Percentiles rank a stretch among this genome's conserved stretches.
These are phyloP conservation scores for Tetramorium simillimum DNA, from an alignment of 1,140 invertebrate species.

Conservation along the genomic window DNA sequence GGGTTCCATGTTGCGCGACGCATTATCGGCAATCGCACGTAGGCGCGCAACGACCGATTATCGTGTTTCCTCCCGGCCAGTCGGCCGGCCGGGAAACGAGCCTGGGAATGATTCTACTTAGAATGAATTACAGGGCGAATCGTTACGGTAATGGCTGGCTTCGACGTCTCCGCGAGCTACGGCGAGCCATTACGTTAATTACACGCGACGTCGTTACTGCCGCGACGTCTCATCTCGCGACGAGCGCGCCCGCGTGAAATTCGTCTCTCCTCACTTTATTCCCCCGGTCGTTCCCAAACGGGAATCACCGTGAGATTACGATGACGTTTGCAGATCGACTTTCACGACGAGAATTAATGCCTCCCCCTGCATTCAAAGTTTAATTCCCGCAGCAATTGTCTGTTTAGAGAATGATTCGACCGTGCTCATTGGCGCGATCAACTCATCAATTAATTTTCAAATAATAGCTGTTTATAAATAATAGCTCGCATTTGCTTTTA, in stretches of 20 bases:
- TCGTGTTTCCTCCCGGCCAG: conserved; percentile 60
- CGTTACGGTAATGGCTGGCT: conserved; percentile 65
- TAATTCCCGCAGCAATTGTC: background rate
- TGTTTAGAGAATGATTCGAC: conserved; percentile 3
- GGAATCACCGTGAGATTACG: background rate
- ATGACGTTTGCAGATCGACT: conserved; percentile 13
- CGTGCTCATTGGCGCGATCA: background rate
- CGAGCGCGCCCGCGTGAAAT: conserved; percentile 14
- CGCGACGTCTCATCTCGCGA: conserved; percentile 41
- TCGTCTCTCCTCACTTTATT: background rate
- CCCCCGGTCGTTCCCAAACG: background rate
- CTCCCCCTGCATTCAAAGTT: background rate
- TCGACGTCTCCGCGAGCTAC: conserved; percentile 25
- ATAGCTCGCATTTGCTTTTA: background rate
- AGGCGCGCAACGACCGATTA: conserved; percentile 69
- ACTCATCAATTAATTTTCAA: conserved; percentile 14
- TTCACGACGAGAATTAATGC: background rate
- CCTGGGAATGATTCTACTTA: conserved; percentile 64
- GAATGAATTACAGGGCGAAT: conserved; percentile 65
- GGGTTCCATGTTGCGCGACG: conserved; percentile 32
- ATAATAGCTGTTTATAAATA: background rate
- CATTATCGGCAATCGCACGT: conserved; percentile 69
- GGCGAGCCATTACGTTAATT: conserved; percentile 63
- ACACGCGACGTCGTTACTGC: conserved; percentile 42
- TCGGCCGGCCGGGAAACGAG: conserved; percentile 43